A percentile compares a stretch with the other conserved stretches of the same genome.
Evolutionary conservation across 2,113 vertebrate species (phyloP).

Genomic region (Peucedramus taeniatus): DNA sequence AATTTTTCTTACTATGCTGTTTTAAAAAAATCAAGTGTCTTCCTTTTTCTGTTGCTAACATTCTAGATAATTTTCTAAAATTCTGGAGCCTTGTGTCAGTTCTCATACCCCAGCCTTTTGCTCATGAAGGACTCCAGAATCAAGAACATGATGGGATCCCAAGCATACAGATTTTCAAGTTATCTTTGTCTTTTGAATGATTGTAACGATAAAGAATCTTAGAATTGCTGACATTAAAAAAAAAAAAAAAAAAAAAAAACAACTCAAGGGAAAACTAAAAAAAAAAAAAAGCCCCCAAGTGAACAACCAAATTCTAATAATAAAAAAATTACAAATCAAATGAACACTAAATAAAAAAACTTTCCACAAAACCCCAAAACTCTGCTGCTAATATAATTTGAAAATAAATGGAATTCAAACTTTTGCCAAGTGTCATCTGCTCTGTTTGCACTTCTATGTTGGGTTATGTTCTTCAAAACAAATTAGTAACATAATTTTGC

Average conservation of each 20-base stretch:
- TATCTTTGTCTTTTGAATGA: not conserved
- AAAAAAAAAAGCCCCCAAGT: no score
- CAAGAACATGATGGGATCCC: not conserved
- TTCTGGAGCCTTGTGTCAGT: not conserved
- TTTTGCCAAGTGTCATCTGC: not conserved
- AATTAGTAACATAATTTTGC: not conserved
- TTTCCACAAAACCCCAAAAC: not conserved
- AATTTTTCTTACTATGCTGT: not conserved
- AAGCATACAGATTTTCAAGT: not conserved
- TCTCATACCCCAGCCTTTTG: not conserved
- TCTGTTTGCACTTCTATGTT: not conserved
- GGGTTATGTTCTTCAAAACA: not conserved
- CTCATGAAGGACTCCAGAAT: not conserved
- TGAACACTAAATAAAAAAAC: not conserved
- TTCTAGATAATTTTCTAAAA: not conserved
- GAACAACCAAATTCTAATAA: not conserved
- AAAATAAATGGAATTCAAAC: not conserved
- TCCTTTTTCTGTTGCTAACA: not conserved
- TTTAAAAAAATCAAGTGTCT: not conserved
- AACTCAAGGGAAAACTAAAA: not conserved
- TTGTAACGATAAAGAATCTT: not conserved
- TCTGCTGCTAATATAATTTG: not conserved
- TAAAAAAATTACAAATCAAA: not conserved
- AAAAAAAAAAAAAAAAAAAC: accelerated
- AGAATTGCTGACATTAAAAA: not conserved